Percentiles rank a stretch among this genome's conserved stretches.
Conservation (phyloP, 2,113 vertebrate genomes). For the Periophthalmodon schlosseri region DNA sequence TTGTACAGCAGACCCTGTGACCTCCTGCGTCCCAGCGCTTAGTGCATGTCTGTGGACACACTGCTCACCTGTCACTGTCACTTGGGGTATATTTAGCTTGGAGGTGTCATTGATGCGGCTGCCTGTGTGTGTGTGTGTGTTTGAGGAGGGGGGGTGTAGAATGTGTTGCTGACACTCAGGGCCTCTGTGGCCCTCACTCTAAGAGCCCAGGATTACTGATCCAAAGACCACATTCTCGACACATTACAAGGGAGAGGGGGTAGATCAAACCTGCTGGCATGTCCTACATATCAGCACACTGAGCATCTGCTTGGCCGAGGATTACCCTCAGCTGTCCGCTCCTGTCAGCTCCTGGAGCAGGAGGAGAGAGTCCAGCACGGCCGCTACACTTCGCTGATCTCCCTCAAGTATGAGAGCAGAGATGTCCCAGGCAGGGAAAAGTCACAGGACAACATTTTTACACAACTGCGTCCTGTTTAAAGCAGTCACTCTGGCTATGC, state of each 20-base stretch:
- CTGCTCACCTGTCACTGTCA: constrained; percentile 63
- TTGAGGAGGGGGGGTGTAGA: constrained; percentile 17
- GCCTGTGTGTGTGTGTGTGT: constrained; percentile 27
- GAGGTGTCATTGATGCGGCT: constrained; percentile 63
- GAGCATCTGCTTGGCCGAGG: constrained; percentile 60
- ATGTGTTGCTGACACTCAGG: constrained; percentile 67
- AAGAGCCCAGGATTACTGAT: constrained; percentile 57
- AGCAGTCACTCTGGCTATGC: too few relatives aligned
- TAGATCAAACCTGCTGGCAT: constrained; percentile 47
- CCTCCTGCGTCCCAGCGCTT: constrained; percentile 47
- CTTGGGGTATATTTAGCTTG: constrained; percentile 64
- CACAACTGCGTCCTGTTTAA: background rate
- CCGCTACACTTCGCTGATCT: constrained; percentile 10
- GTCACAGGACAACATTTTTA: background rate
- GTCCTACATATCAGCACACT: constrained; percentile 44
- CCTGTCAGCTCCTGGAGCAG: constrained; percentile 33
- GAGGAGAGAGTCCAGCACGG: background rate
- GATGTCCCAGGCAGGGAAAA: background rate
- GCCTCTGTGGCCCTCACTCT: constrained; percentile 42
- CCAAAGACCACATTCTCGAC: constrained; percentile 48
- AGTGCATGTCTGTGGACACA: constrained; percentile 41
- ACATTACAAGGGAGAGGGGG: constrained; percentile 50
- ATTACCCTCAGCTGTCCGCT: constrained; percentile 62
- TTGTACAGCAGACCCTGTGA: constrained; percentile 50
- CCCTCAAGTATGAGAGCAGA: background rate